Evolutionary conservation across 1,140 invertebrate species (phyloP), one percentile per base, ranked within the genome.

Genomic region (Drosophila novamexicana): DNA sequence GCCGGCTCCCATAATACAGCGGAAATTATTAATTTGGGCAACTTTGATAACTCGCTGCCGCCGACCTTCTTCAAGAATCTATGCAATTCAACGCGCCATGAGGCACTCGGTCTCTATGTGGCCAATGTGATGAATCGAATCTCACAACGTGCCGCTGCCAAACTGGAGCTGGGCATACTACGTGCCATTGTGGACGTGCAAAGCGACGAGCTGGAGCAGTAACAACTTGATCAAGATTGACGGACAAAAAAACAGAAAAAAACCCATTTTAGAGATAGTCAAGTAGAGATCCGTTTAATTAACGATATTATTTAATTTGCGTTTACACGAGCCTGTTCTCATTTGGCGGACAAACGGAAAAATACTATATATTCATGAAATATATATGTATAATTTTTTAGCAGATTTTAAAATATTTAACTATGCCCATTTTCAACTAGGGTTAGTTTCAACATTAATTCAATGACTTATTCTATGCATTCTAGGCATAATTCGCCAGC

Each of bases 41-140:
- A 91, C 66, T 91, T 84, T 44, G 88, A 92, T 47, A 91, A 90
- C 8, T 81, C 88, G 47, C 72, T 91, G 74, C 91, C 91, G 36
- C 90, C 90, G 16, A 91, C 91, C 57, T 92, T 92, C 73, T 92
- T 92, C 36, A 92, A 92, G 62, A 91, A 92, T 79, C 74, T 92
- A 9, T 92, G 90, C 75, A 92, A 91, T 68, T 92, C 91, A 16
- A 82, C 81, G 44, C 82, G 89, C 6, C 90, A 92, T 66, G 91
- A 92, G 42, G 82, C 85, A 3, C 82, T 92, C 12, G 91, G 91
- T 2, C 50, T 91, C 14, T 92, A 92, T 47, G 91, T 92, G 44
- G 85, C 91, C 29, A 92, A 91, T 73, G 83, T 91, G 45, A 90
- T 92, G 86, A 92, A 92, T 77, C 78, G 91, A 54, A 75, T 92